A percentile compares a stretch with the other conserved stretches of the same genome.
phyloP scores from a whole-genome alignment of 2,888 invertebrate genomes.

The Pammene fasciana region DNA sequence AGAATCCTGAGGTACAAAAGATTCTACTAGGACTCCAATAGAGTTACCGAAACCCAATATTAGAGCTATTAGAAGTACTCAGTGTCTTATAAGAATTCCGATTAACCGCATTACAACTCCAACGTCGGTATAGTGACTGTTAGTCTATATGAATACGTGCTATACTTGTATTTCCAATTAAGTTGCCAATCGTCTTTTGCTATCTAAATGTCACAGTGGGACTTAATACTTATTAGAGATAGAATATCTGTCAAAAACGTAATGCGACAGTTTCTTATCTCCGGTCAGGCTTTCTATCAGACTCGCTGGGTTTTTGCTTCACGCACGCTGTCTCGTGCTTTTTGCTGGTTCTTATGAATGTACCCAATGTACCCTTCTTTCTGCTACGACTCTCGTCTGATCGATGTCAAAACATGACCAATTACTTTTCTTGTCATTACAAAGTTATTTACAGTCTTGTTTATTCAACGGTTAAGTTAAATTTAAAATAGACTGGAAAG shows the following conservation, averaged over 20 bases:
- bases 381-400: conserved; percentile 58
- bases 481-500: conserved; percentile 22
- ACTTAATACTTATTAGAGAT: conserved; percentile 37
- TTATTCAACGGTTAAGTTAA: conserved; percentile 63
- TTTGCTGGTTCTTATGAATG: conserved; percentile 44
- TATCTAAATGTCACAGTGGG: conserved; percentile 28
- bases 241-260: conserved; percentile 40
- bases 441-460: conserved; percentile 68
- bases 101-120: not conserved
- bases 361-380: conserved; percentile 51
- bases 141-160: not conserved
- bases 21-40: too few relatives aligned
- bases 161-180: conserved; percentile 15
- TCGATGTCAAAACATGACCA: conserved; percentile 67
- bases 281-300: conserved; percentile 32
- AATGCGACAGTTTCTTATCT: conserved; percentile 41
- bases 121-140: too few relatives aligned
- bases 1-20: too few relatives aligned
- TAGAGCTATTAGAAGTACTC: not conserved
- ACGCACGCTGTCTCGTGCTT: conserved; percentile 23
- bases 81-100: conserved; percentile 2
- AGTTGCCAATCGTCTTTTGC: conserved; percentile 22
- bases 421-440: conserved; percentile 72
- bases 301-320: conserved; percentile 36
- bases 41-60: too few relatives aligned